phyloP scores from a whole-genome alignment of 2,888 invertebrate species.

The Adelphocoris suturalis region DNA sequence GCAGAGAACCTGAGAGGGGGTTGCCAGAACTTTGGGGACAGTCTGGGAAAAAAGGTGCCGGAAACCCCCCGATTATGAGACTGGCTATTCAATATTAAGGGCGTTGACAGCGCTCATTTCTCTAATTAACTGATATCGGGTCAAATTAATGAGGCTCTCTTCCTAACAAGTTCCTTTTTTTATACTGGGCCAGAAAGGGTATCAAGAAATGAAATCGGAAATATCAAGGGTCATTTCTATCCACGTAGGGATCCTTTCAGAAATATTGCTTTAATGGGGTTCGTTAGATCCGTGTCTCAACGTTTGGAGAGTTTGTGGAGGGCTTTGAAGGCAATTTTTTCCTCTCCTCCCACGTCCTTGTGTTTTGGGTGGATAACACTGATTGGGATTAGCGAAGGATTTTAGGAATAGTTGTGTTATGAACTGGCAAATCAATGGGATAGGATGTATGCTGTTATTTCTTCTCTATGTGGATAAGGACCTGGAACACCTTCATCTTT shows the following conservation, averaged over 20 bases:
- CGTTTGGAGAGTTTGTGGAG: neutral
- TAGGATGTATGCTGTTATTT: too few species aligned
- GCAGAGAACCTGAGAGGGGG: conserved; percentile 55
- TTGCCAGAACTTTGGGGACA: conserved; percentile 53
- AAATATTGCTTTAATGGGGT: conserved; percentile 27
- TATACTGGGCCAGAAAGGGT: neutral
- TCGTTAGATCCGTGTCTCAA: neutral
- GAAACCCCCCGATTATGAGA: conserved; percentile 61
- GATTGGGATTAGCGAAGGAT: too few species aligned
- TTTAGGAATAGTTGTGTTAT: too few species aligned
- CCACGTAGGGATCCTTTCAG: neutral
- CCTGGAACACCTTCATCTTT: too few species aligned
- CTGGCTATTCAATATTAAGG: conserved; percentile 66
- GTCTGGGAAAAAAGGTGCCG: conserved; percentile 54
- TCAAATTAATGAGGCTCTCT: conserved; percentile 66
- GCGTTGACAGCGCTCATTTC: conserved; percentile 64
- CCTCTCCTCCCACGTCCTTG: too few species aligned
- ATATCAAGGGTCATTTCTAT: conserved; percentile 34
- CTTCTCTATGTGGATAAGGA: too few species aligned
- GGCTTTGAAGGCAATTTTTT: neutral
- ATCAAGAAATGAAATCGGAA: conserved; percentile 46
- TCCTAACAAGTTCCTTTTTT: conserved; percentile 58
- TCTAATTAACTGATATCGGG: conserved; percentile 70
- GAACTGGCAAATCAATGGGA: too few species aligned
- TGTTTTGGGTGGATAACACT: too few species aligned